phyloP scores from a whole-genome alignment of 2,113 vertebrate genomes.

The Hippolais icterina region DNA sequence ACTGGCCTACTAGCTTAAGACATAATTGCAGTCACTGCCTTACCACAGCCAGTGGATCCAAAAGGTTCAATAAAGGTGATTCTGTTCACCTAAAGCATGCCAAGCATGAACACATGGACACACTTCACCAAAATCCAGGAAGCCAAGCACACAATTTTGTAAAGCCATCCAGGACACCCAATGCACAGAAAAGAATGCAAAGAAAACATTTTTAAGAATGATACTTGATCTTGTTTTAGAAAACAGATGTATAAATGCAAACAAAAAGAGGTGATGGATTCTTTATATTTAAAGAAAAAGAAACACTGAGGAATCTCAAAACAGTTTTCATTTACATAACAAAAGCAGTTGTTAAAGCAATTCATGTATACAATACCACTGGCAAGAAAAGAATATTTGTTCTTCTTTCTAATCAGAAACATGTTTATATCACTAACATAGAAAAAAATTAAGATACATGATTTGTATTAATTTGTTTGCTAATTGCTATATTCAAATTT shows the following conservation, averaged over 20 bases:
- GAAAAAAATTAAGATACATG: neutral
- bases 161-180: neutral
- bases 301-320: neutral
- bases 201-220: neutral
- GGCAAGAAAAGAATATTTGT: neutral
- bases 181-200: neutral
- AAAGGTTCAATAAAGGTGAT: neutral
- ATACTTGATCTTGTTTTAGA: neutral
- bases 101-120: neutral
- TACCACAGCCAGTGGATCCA: neutral
- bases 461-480: neutral
- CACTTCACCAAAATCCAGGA: neutral
- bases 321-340: neutral
- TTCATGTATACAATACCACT: neutral
- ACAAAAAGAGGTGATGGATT: neutral
- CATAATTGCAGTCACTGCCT: neutral
- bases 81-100: neutral
- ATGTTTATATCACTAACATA: neutral
- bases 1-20: neutral
- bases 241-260: neutral
- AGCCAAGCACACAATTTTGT: neutral
- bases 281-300: neutral
- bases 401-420: neutral
- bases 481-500: neutral
- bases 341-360: neutral